These are phyloP conservation scores for Himalopsyche tibetana DNA, from an alignment of 2,888 invertebrate species.

Conservation along the genomic window DNA sequence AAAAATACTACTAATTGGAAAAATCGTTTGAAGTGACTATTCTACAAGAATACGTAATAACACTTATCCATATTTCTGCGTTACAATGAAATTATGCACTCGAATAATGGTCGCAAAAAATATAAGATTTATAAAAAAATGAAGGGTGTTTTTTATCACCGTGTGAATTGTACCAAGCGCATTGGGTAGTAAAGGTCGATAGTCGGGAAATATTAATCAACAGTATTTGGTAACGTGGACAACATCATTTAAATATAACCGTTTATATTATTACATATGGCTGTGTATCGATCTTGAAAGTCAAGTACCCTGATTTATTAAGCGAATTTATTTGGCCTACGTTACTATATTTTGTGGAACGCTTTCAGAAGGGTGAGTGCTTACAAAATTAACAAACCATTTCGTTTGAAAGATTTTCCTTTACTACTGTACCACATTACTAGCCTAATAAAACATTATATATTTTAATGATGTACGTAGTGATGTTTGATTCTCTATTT, in stretches of 20 bases:
- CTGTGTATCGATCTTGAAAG: slow-evolving; percentile 55
- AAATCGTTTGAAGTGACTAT: too few relatives aligned
- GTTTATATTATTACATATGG: slow-evolving; percentile 60
- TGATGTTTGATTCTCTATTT: too few relatives aligned
- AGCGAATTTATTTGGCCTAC: slow-evolving; percentile 26
- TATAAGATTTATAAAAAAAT: too few relatives aligned
- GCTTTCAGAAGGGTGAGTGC: neutral
- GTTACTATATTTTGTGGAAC: neutral
- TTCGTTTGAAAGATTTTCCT: too few relatives aligned
- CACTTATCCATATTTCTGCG: too few relatives aligned
- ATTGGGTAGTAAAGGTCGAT: slow-evolving; percentile 53
- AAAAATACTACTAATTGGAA: too few relatives aligned
- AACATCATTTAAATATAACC: slow-evolving; percentile 63
- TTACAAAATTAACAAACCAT: neutral
- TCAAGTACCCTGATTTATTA: slow-evolving; percentile 44
- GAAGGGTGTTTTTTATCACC: slow-evolving; percentile 32
- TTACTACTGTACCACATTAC: too few relatives aligned
- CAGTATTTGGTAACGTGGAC: slow-evolving; percentile 63
- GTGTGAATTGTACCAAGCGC: slow-evolving; percentile 48
- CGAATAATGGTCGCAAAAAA: too few relatives aligned
- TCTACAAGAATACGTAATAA: too few relatives aligned
- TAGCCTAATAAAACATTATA: too few relatives aligned
- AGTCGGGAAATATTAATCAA: slow-evolving; percentile 62
- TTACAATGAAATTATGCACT: too few relatives aligned
- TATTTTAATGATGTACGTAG: too few relatives aligned